Evolutionary conservation across 1,140 invertebrate genomes (phyloP).

Genomic region (Drosophila simulans): DNA sequence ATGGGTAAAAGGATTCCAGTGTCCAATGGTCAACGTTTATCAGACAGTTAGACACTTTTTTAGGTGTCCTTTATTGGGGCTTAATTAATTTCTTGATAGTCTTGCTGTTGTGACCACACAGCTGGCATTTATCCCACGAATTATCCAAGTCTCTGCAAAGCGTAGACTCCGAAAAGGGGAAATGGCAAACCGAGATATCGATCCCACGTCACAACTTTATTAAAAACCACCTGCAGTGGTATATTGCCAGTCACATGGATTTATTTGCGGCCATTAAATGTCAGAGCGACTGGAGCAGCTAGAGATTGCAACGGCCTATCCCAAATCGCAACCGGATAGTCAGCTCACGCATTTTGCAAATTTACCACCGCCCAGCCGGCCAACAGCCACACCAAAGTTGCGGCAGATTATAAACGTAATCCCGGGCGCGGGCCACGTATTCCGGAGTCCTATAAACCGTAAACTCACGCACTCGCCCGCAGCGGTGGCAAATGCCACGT

Average conservation of each 20-base stretch:
- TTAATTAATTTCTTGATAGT: constrained; percentile 52
- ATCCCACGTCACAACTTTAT: constrained; percentile 4
- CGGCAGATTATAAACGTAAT: constrained; percentile 76
- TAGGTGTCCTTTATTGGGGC: constrained; percentile 8
- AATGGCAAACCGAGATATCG: background rate
- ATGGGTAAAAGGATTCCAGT: constrained; percentile 47
- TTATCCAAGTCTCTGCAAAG: background rate
- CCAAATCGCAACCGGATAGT: constrained; percentile 56
- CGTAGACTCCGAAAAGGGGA: background rate
- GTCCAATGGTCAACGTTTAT: constrained; percentile 19
- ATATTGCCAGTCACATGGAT: constrained; percentile 13
- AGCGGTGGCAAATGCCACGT: constrained; percentile 52
- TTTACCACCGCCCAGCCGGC: constrained; percentile 68
- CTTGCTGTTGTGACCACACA: constrained; percentile 27
- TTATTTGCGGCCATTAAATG: constrained; percentile 40
- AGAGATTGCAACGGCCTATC: constrained; percentile 30
- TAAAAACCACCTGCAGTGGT: constrained; percentile 36
- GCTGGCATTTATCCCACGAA: constrained; percentile 6
- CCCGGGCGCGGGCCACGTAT: constrained; percentile 64
- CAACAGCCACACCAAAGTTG: constrained; percentile 25
- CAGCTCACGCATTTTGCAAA: constrained; percentile 80
- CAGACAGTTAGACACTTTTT: constrained; percentile 34
- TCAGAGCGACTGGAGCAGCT: background rate
- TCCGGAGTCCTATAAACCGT: constrained; percentile 66
- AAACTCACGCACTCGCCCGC: constrained; percentile 68